Conservation (phyloP, 2,797 vertebrate genomes). For the Alfaro cultratus region DNA sequence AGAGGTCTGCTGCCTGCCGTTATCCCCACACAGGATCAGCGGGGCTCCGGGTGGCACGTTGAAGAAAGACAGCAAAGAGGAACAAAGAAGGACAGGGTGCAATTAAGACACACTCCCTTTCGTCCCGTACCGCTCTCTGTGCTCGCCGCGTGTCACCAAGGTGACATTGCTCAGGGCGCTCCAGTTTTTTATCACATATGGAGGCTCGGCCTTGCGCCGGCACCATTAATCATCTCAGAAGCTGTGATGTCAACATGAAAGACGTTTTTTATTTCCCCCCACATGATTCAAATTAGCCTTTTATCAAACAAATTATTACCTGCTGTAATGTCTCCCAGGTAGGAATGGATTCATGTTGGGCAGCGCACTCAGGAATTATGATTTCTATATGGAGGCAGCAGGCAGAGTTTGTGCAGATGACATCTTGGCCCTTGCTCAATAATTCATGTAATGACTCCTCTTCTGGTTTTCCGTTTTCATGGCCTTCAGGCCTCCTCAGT, state of each 20-base stretch:
- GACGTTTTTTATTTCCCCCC: constrained; percentile 24
- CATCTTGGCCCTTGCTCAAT: constrained; percentile 24
- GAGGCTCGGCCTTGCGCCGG: constrained; percentile 47
- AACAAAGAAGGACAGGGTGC: constrained; percentile 70
- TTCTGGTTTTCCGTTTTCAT: constrained; percentile 19
- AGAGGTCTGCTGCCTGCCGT: constrained; percentile 52
- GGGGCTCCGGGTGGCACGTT: constrained; percentile 49
- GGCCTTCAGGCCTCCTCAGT: background rate
- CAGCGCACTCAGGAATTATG: background rate
- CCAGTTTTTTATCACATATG: constrained; percentile 61
- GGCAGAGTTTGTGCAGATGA: constrained; percentile 20
- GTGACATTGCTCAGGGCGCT: constrained; percentile 79
- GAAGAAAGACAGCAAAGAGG: constrained; percentile 57
- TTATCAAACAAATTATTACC: constrained; percentile 64
- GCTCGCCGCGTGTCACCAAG: constrained; percentile 72
- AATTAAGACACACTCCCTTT: constrained; percentile 71
- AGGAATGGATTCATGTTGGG: constrained; percentile 39
- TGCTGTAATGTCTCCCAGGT: constrained; percentile 41
- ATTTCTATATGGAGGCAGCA: background rate
- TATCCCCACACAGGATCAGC: constrained; percentile 56
- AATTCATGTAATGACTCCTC: constrained; percentile 22
- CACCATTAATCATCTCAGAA: constrained; percentile 69
- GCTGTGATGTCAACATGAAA: constrained; percentile 68
- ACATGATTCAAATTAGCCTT: constrained; percentile 65
- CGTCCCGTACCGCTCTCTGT: constrained; percentile 60